Base-by-base conservation (phyloP, 2,888 invertebrate genomes). In the Pocota personata region DNA sequence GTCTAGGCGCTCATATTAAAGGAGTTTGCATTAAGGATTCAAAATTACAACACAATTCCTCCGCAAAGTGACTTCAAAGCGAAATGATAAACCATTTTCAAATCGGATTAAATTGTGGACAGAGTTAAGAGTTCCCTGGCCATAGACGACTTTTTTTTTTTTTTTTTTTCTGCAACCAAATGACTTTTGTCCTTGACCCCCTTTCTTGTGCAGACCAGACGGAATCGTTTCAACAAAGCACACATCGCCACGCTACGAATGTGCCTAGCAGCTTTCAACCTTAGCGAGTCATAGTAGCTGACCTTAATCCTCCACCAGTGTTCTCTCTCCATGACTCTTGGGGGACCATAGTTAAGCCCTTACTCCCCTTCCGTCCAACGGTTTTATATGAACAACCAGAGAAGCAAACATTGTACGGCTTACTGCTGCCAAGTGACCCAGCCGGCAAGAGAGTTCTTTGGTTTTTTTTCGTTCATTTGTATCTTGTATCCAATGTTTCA, bases 371-470 rank as follows among this genome's bases (percentile, higher is more conserved):
- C 43, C 8, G 30, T 12, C 30, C 24, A 19, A 14, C 10, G 16
- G 8, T 24, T 48, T 19, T 50, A 3, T 50, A 32, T 46, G n/a
- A 37, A 30, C 30, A 57, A 55, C 27, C 14, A n/a, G n/a, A 73
- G 57, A n/a, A 48, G 67, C 76, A 35, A 77, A 76, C 57, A 77
- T 58, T 40, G 14, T 21, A 37, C 55, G 48, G 72, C 79, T 73
- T 43, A 67, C 48, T 57, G 62, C 43, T 69, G 60, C 69, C 52
- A 67, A 82, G 57, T 78, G 67, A 66, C 71, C 69, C 79, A 78
- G 64, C 57, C 83, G 73, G 79, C 40, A 35, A 32, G 52, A 57
- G 57, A 69, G 73, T 64, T 72, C 60, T 72, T 66, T 46, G 50
- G 40, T 52, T 67, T 52, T 64, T 75, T 52, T 60, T 76, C 52